phyloP scores from a whole-genome alignment of 2,797 vertebrate species.

The Sebastes cheni region DNA sequence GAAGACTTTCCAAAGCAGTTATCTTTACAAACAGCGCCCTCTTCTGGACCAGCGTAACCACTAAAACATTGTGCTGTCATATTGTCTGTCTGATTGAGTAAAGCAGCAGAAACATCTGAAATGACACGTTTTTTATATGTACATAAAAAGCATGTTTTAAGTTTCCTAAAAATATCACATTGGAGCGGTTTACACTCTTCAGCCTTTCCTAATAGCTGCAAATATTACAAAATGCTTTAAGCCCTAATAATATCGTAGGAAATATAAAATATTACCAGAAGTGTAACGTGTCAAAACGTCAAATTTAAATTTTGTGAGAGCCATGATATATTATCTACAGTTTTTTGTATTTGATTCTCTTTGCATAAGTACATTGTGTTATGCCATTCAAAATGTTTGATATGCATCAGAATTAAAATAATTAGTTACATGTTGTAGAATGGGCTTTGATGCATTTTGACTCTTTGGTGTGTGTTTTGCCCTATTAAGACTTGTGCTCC shows the following conservation, averaged over 20 bases:
- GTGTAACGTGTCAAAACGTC: background rate
- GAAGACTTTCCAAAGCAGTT: background rate
- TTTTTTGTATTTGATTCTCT: no score
- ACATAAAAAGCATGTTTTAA: background rate
- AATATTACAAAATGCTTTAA: background rate
- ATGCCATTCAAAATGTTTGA: no score
- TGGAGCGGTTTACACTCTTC: background rate
- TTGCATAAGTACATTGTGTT: no score
- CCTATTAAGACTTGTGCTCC: no score
- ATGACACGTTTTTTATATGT: background rate
- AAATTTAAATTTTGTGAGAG: background rate
- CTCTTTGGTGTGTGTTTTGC: no score
- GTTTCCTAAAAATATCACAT: background rate
- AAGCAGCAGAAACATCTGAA: background rate
- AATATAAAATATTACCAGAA: background rate
- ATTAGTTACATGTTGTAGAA: no score
- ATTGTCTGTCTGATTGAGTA: background rate
- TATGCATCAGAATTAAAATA: no score
- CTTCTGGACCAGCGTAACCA: constrained; percentile 11
- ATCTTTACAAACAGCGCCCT: constrained; percentile 34
- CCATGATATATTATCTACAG: no score
- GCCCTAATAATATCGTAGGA: background rate
- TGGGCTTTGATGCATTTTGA: no score
- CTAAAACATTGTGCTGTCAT: background rate
- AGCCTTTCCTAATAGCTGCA: background rate